A percentile compares a stretch with the other conserved stretches of the same genome.
Conservation (phyloP, 2,113 vertebrate genomes). For the Hippopotamus amphibius region DNA sequence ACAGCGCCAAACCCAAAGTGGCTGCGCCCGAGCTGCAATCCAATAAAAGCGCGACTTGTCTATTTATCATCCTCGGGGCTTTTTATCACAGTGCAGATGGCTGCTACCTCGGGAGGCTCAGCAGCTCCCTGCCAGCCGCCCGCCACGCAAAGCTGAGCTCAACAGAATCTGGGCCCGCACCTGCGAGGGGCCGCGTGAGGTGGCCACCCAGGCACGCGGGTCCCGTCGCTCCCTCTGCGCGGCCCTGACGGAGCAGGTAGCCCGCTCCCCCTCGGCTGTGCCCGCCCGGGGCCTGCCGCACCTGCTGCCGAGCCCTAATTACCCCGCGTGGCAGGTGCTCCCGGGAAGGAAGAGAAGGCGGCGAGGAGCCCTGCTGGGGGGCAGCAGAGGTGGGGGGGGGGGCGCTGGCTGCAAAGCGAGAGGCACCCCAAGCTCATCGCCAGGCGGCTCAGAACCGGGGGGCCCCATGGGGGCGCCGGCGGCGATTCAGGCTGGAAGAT, state of each 20-base stretch:
- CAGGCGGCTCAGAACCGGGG: not conserved
- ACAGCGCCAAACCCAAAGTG: conserved; percentile 89
- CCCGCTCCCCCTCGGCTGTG: accelerated
- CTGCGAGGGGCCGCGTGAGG: conserved; percentile 76
- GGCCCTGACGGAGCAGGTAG: not conserved
- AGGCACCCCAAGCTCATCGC: not conserved
- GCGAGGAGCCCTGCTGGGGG: not conserved
- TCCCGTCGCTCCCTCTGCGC: accelerated
- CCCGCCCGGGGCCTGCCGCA: not conserved
- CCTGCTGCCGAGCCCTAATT: conserved; percentile 22
- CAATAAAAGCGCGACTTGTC: conserved; percentile 90
- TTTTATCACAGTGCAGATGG: conserved; percentile 92
- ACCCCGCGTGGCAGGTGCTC: not conserved
- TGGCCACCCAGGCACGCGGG: not conserved
- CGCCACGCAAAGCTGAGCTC: conserved; percentile 83
- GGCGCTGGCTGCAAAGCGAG: accelerated
- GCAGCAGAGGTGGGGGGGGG: not conserved
- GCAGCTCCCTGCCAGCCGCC: conserved; percentile 87
- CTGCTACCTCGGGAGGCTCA: conserved; percentile 89
- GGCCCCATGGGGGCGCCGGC: accelerated
- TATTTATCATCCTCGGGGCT: conserved; percentile 92
- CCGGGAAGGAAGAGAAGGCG: not conserved
- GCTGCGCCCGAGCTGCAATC: conserved; percentile 89
- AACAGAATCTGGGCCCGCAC: conserved; percentile 85
- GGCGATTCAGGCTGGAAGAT: not conserved